Conservation (phyloP, 1,140 invertebrate genomes). For the Pollicipes pollicipes region DNA sequence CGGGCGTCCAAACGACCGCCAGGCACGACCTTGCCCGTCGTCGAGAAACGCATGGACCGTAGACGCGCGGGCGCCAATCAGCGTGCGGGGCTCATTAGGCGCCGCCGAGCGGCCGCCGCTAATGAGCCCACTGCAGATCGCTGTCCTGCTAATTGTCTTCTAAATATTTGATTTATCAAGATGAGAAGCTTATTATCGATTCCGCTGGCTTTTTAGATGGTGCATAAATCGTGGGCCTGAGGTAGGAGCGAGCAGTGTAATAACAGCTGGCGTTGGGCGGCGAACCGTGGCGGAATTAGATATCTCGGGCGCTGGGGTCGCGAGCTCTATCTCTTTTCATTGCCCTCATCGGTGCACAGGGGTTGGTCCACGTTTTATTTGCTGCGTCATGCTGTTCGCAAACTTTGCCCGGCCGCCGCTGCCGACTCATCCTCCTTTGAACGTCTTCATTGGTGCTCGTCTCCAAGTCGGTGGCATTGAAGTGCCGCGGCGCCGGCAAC, state of each 20-base stretch:
- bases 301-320: not conserved
- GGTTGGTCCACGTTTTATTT: not conserved
- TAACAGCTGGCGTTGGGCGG: not conserved
- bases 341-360: not conserved
- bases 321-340: not conserved
- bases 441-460: constrained; percentile 6
- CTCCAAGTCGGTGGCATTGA: not conserved
- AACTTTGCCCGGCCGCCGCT: not conserved
- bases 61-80: too few relatives aligned
- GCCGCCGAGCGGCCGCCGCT: not conserved
- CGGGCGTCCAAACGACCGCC: too few relatives aligned
- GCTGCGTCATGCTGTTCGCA: not conserved
- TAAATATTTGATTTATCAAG: constrained; percentile 2
- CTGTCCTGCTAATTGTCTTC: not conserved
- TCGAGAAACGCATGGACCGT: too few relatives aligned
- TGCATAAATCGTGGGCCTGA: not conserved
- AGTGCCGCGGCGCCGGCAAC: not conserved
- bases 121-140: not conserved
- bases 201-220: not conserved
- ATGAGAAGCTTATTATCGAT: not conserved
- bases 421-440: constrained; percentile 4
- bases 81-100: not conserved
- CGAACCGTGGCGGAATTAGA: not conserved
- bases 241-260: not conserved
- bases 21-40: too few relatives aligned